phyloP scores from a whole-genome alignment of 2,797 vertebrate genomes.

The Catharus ustulatus region DNA sequence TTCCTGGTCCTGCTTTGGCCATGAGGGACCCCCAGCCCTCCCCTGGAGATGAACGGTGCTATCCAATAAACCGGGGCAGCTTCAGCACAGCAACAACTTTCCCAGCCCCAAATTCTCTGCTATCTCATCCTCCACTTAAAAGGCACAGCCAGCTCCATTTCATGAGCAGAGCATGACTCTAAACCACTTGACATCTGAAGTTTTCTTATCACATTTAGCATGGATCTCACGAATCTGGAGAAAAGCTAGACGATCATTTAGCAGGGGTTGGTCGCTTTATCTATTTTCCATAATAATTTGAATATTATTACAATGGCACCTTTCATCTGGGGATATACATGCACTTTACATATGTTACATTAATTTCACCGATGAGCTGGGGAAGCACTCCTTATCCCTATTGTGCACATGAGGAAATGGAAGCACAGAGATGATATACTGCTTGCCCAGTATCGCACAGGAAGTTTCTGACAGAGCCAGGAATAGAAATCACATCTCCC shows the following conservation, averaged over 20 bases:
- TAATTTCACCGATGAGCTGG: slow-evolving; percentile 67
- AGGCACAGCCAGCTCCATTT: slow-evolving; percentile 48
- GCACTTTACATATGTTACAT: slow-evolving; percentile 72
- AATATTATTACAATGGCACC: slow-evolving; percentile 72
- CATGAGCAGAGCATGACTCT: slow-evolving; percentile 52
- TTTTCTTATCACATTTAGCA: slow-evolving; percentile 61
- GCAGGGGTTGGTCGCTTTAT: slow-evolving; percentile 65
- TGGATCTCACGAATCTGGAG: slow-evolving; percentile 67
- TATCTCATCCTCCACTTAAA: slow-evolving; percentile 58
- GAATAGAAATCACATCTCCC: slow-evolving; percentile 65
- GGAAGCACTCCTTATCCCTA: slow-evolving; percentile 67
- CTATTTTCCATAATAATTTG: slow-evolving; percentile 71
- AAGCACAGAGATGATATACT: slow-evolving; percentile 44
- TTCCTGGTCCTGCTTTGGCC: neutral
- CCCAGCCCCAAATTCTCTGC: slow-evolving; percentile 38
- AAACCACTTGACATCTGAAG: slow-evolving; percentile 70
- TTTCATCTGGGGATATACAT: slow-evolving; percentile 72
- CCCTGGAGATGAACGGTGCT: neutral
- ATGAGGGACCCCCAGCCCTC: neutral
- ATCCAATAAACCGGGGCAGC: neutral
- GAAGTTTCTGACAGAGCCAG: slow-evolving; percentile 67
- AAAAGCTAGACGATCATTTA: slow-evolving; percentile 62
- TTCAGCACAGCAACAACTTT: neutral
- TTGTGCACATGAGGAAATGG: slow-evolving; percentile 68
- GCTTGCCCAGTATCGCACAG: slow-evolving; percentile 54